Conservation (phyloP, 35 echinoderm and acorn worm species). For the Nesometra sesokonis region DNA sequence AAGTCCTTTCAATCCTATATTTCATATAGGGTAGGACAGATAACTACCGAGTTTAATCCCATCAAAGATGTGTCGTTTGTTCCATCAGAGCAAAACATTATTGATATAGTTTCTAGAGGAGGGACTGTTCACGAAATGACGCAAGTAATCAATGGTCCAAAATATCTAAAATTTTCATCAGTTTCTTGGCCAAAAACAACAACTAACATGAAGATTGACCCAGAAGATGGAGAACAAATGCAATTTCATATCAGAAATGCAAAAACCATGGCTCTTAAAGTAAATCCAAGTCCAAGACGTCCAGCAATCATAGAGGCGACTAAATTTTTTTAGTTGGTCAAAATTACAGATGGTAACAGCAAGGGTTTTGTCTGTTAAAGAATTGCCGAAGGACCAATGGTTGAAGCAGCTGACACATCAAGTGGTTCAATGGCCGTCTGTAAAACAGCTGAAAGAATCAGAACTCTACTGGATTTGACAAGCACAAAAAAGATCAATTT, state of each 20-base stretch:
- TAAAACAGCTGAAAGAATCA: slow-evolving; percentile 15
- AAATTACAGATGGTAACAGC: slow-evolving; percentile 42
- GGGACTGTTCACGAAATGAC: slow-evolving; percentile 32
- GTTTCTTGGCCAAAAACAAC: slow-evolving; percentile 47
- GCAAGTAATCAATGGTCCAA: slow-evolving; percentile 12
- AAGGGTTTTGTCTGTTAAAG: slow-evolving; percentile 26
- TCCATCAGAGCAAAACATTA: slow-evolving; percentile 45
- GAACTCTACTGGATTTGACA: slow-evolving; percentile 59
- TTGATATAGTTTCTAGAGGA: slow-evolving; percentile 68
- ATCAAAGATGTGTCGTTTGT: slow-evolving; percentile 31
- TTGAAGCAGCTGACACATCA: neutral
- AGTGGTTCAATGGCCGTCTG: slow-evolving; percentile 15
- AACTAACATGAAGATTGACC: slow-evolving; percentile 21
- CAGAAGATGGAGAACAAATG: slow-evolving; percentile 27
- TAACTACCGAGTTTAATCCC: slow-evolving; percentile 58
- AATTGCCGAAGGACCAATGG: slow-evolving; percentile 22
- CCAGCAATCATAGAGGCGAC: slow-evolving; percentile 14
- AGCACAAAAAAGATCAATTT: slow-evolving; percentile 52
- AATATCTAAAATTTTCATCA: slow-evolving; percentile 10
- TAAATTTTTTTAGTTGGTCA: slow-evolving; percentile 14
- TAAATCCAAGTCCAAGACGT: neutral
- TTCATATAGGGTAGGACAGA: slow-evolving; percentile 50
- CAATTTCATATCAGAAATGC: slow-evolving; percentile 8
- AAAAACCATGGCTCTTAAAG: neutral
- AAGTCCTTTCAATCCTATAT: slow-evolving; percentile 61